Evolutionary conservation across 2,797 vertebrate genomes (phyloP), one percentile per base, ranked within the genome.

Genomic region (Eulemur coronatus): DNA sequence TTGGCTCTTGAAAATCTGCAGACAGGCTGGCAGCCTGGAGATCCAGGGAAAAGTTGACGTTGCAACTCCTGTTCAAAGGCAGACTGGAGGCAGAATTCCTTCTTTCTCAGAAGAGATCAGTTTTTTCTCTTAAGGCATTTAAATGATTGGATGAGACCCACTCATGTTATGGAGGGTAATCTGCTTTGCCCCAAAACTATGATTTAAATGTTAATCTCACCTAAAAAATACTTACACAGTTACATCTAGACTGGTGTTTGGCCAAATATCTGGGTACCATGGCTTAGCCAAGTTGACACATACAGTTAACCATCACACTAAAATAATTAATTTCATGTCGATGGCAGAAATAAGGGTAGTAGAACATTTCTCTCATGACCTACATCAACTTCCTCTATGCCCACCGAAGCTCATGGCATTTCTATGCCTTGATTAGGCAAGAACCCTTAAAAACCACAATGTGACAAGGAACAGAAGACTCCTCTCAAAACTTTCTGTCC

Each of bases 121-220:
- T 41, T 24, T 93, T 86, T 41, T 43, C 20, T 91, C 28, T 22
- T 26, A 38, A 92, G 17, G 8, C 17, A 15, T 63, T 73, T 9
- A 7, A 0, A 5, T 43, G 7, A 41, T 18, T 61, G 12, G 35
- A 18, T 18, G 10, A 20, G 18, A 18, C 13, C 65, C 15, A 33
- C 7, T 3, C 1, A 18, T 30, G 1, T n/a, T 22, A n/a, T 2
- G 15, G 9, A 82, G 4, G 1, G 1, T 87, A 55, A 82, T 15
- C 26, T 35, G 2, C 35, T 69, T 72, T 85, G 7, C 15, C n/a
- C n/a, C 26, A 5, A 10, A 38, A 38, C 55, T 38, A 0, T 26
- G 55, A 67, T 24, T 65, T 24, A 5, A 20, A 57, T 28, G 70
- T 33, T 13, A 26, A 52, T n/a, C 28, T 35, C 24, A 5, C 17